Conservation (phyloP, 2,797 vertebrate species). For the Clarias laeviceps region DNA sequence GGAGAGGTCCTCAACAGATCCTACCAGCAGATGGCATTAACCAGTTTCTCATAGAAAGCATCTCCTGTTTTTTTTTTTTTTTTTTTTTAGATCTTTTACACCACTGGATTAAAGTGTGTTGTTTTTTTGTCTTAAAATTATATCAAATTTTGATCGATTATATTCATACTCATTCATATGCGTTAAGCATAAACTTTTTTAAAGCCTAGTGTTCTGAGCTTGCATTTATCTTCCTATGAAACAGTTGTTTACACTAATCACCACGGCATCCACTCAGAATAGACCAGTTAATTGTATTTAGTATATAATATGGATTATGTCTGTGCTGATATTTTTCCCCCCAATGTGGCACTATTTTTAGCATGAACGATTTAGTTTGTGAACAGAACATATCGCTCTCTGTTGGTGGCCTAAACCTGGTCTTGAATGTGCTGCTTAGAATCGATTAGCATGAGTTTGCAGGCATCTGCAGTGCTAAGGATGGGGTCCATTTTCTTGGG, state of each 20-base stretch:
- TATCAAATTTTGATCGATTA: background rate
- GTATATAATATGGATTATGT: conserved; percentile 19
- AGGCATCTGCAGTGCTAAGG: conserved; percentile 74
- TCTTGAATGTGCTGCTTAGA: conserved; percentile 74
- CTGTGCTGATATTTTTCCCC: conserved; percentile 2
- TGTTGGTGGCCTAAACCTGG: conserved; percentile 78
- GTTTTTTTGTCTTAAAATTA: background rate
- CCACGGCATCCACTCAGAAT: conserved; percentile 49
- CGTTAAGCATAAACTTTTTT: background rate
- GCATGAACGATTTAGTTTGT: conserved; percentile 22
- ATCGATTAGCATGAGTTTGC: conserved; percentile 74
- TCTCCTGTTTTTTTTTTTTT: background rate
- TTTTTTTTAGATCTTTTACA: conserved; percentile 9
- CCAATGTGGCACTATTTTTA: conserved; percentile 24
- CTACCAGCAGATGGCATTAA: conserved; percentile 57
- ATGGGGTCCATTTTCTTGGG: conserved; percentile 66
- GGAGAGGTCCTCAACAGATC: conserved; percentile 27
- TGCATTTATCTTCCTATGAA: conserved; percentile 21
- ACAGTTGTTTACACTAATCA: conserved; percentile 44
- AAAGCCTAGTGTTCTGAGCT: conserved; percentile 10
- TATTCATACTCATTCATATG: background rate
- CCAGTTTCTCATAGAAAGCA: conserved; percentile 48
- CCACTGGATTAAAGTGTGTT: conserved; percentile 18
- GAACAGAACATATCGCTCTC: conserved; percentile 49
- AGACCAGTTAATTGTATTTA: background rate